phyloP scores from a whole-genome alignment of 2,113 vertebrate species.

The Prionailurus bengalensis region DNA sequence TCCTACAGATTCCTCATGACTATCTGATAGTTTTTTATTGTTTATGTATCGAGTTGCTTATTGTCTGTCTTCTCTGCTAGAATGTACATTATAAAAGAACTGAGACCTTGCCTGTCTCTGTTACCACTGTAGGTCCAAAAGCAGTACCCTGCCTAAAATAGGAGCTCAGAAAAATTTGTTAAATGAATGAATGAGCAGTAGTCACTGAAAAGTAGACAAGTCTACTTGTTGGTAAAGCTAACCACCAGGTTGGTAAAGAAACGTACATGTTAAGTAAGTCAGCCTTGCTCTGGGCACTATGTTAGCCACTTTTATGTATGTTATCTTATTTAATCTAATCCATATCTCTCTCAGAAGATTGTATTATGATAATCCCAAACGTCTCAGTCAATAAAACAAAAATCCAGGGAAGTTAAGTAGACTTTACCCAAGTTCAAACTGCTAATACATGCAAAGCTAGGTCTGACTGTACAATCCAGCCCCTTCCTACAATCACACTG shows the following conservation, averaged over 20 bases:
- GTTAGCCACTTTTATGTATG: neutral
- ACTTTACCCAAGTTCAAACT: slow-evolving; percentile 11
- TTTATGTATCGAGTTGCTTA: neutral
- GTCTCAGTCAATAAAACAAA: slow-evolving; percentile 1
- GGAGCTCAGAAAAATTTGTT: neutral
- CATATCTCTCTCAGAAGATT: neutral
- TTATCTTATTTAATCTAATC: neutral
- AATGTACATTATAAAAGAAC: neutral
- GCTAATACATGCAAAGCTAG: neutral
- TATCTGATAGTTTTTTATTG: neutral
- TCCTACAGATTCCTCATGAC: neutral
- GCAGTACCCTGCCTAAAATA: neutral
- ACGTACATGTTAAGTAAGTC: neutral
- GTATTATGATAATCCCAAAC: neutral
- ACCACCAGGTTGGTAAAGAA: neutral
- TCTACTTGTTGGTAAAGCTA: neutral
- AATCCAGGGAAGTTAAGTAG: neutral
- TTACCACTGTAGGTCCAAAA: neutral
- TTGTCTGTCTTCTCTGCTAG: neutral
- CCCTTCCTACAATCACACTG: neutral
- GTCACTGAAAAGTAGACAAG: neutral
- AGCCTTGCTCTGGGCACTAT: neutral
- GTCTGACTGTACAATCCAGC: neutral
- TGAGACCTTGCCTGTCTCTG: neutral
- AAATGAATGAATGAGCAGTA: neutral